Evolutionary conservation across 2,888 invertebrate species (phyloP), one percentile per base, ranked within the genome.

Genomic region (Catocala fraxini): DNA sequence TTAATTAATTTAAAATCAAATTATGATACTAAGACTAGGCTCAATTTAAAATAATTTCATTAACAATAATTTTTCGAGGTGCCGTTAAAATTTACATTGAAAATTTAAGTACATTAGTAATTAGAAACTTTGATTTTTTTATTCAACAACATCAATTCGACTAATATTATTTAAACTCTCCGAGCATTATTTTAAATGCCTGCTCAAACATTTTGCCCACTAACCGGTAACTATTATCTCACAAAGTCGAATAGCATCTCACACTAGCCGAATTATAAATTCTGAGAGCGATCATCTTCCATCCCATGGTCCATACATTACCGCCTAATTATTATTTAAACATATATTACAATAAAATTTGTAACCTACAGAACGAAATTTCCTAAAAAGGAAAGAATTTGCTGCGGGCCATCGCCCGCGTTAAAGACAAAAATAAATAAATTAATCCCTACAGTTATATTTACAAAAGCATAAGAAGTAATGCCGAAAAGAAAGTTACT

Each of bases 81-180:
- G 93, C 91, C 86, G 84, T 88, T 86, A 89, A 86, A 91, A 90
- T 93, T 93, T 92, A 93, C 93, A 92, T 90, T 91, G 92, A 92
- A 91, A 85, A 89, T 90, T 78, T 94, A 93, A 94, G 93, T 93
- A 93, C 93, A 92, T 89, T 91, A 91, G 72, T 88, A 88, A 89
- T 92, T 91, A 92, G 91, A 93, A 92, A 93, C 90, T 91, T 93
- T 91, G 88, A 91, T 91, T 92, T 89, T 15, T 25, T 90, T 89
- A 86, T 89, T 89, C 76, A 93, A 93, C 93, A 94, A 93, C 93
- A 93, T 93, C 93, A 89, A 93, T 93, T 92, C 88, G 90, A 93
- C 93, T 94, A 93, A 88, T 88, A 88, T 89, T 89, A 89, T 87
- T 89, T 88, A 85, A 85, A 83, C 84, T 84, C 83, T 83, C 81